Evolutionary conservation across 2,888 invertebrate species (phyloP).

Genomic region (Amiota mariae): DNA sequence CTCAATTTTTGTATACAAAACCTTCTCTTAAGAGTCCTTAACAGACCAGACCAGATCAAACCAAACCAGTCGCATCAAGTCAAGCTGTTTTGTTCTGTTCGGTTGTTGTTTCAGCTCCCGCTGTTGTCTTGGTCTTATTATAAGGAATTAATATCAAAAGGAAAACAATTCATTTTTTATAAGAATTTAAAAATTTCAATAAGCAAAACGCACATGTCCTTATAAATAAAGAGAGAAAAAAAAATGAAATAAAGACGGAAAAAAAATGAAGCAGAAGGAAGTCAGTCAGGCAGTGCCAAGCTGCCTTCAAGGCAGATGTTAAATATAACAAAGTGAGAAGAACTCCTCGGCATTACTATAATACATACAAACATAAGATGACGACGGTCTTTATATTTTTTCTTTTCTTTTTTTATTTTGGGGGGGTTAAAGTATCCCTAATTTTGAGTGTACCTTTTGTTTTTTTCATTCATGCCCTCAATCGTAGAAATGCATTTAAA

Average conservation of each 20-base stretch:
- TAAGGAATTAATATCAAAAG: slow-evolving; percentile 18
- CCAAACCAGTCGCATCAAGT: not conserved
- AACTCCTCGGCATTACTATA: not conserved
- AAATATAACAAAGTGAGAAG: not conserved
- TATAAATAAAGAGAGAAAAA: slow-evolving; percentile 17
- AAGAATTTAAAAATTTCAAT: slow-evolving; percentile 55
- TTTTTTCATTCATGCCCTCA: no score
- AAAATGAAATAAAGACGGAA: not conserved
- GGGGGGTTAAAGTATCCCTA: slow-evolving; percentile 8
- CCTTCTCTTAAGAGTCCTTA: no score
- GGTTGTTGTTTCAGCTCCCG: not conserved
- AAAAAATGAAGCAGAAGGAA: not conserved
- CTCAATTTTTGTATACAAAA: slow-evolving; percentile 51
- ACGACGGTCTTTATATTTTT: not conserved
- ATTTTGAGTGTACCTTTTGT: not conserved
- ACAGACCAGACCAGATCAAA: not conserved
- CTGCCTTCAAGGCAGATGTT: slow-evolving; percentile 12
- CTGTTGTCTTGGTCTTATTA: slow-evolving; percentile 14
- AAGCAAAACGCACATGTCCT: slow-evolving; percentile 67
- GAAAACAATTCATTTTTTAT: slow-evolving; percentile 22
- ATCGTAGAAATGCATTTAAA: slow-evolving; percentile 16
- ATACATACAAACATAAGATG: no score
- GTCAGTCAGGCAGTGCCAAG: slow-evolving; percentile 8
- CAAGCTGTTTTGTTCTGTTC: slow-evolving; percentile 23
- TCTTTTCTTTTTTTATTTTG: not conserved